phyloP scores from a whole-genome alignment of 1,140 invertebrate species.

The Pectinophora gossypiella region DNA sequence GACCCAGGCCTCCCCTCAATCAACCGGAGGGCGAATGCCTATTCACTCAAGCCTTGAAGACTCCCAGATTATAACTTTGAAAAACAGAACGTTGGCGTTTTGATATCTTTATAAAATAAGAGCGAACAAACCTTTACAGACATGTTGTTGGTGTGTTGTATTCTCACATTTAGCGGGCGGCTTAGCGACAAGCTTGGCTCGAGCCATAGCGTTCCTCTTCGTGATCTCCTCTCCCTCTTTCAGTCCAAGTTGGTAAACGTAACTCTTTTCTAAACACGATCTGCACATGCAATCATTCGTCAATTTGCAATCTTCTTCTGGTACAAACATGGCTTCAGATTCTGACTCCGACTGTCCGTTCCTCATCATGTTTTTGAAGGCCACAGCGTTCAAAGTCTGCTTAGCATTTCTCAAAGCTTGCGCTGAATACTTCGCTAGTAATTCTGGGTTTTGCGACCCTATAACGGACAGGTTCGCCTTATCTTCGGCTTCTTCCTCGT shows the following conservation, averaged over 20 bases:
- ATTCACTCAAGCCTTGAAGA: no score
- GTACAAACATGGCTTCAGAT: slow-evolving; percentile 49
- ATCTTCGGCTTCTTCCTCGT: slow-evolving; percentile 24
- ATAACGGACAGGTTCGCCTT: slow-evolving; percentile 28
- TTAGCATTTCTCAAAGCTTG: slow-evolving; percentile 57
- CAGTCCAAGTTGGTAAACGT: slow-evolving; percentile 28
- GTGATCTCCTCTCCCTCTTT: slow-evolving; percentile 22
- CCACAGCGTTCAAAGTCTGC: slow-evolving; percentile 55
- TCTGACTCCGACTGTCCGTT: slow-evolving; percentile 52
- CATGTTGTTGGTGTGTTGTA: slow-evolving; percentile 50
- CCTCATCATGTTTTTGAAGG: slow-evolving; percentile 46
- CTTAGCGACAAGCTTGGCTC: slow-evolving; percentile 19
- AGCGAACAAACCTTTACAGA: slow-evolving; percentile 62
- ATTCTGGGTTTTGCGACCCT: slow-evolving; percentile 46
- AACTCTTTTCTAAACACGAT: slow-evolving; percentile 44
- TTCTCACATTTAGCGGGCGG: slow-evolving; percentile 42
- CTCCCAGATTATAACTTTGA: no score
- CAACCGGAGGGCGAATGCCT: no score
- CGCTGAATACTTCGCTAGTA: slow-evolving; percentile 59
- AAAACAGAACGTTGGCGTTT: no score
- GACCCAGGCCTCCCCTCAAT: no score
- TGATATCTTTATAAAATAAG: no score
- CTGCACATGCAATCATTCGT: slow-evolving; percentile 56
- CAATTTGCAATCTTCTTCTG: slow-evolving; percentile 58
- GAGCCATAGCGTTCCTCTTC: slow-evolving; percentile 30